These are phyloP conservation scores for Lithosia quadra DNA, from an alignment of 2,888 invertebrate species.

Conservation along the genomic window DNA sequence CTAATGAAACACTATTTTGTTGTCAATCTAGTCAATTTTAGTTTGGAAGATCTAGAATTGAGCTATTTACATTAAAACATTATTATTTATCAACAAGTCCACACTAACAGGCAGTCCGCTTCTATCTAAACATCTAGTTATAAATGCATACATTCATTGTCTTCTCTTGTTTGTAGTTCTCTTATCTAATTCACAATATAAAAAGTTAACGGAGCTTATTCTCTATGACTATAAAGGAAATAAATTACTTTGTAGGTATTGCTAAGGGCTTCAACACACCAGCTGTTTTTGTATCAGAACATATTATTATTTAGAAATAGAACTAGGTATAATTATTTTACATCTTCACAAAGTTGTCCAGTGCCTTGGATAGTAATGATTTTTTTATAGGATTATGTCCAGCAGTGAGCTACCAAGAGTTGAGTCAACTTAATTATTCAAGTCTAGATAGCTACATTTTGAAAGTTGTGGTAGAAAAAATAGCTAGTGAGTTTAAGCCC, in stretches of 20 bases:
- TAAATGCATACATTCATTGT: slow-evolving; percentile 45
- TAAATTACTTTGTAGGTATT: background rate
- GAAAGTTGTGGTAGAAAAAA: background rate
- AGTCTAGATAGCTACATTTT: background rate
- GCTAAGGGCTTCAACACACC: slow-evolving; percentile 13
- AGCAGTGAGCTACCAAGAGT: background rate
- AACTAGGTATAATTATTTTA: background rate
- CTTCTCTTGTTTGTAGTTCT: slow-evolving; percentile 25
- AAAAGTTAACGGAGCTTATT: background rate
- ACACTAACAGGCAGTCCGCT: slow-evolving; percentile 28
- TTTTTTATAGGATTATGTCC: background rate
- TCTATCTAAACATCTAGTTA: slow-evolving; percentile 29
- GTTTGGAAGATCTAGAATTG: slow-evolving; percentile 15
- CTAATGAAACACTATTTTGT: background rate
- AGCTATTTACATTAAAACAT: background rate
- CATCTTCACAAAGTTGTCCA: too few species aligned
- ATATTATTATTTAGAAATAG: background rate
- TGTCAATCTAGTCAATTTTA: background rate
- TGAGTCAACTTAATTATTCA: background rate
- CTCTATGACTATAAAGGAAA: background rate
- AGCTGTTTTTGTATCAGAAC: slow-evolving; percentile 8
- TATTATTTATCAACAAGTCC: background rate
- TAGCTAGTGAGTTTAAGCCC: slow-evolving; percentile 6
- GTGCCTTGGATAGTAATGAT: background rate
- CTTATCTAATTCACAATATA: background rate